A percentile compares a stretch with the other conserved stretches of the same genome.
Evolutionary conservation across 2,888 invertebrate species (phyloP).

Genomic region (Geophilus truncorum): DNA sequence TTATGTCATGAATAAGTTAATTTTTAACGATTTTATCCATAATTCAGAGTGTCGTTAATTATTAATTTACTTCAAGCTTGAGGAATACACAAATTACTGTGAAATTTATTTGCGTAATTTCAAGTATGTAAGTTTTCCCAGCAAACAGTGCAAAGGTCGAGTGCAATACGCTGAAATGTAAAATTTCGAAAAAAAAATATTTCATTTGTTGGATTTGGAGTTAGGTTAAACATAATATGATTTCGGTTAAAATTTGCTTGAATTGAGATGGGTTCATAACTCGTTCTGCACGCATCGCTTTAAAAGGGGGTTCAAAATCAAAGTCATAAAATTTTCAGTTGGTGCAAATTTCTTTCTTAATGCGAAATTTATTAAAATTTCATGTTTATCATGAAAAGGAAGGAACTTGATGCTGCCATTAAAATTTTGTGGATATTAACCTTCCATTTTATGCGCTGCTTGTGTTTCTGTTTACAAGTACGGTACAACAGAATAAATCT

Average conservation of each 20-base stretch:
- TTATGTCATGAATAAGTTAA: no score
- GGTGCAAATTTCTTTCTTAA: not conserved
- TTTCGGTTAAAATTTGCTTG: no score
- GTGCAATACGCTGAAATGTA: not conserved
- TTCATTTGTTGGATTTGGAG: not conserved
- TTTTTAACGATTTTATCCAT: no score
- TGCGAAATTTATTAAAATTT: not conserved
- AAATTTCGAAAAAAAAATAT: no score
- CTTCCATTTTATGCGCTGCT: not conserved
- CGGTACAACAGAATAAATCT: no score
- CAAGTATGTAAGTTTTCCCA: not conserved
- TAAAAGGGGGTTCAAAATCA: no score
- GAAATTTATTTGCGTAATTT: not conserved
- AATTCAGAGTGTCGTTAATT: no score
- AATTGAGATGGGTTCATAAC: no score
- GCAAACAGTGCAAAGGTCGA: not conserved
- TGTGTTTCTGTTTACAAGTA: not conserved
- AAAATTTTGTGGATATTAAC: not conserved
- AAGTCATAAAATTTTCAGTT: not conserved
- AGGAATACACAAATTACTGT: not conserved
- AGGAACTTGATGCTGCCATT: not conserved
- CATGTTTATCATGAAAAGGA: not conserved
- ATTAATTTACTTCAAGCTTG: no score
- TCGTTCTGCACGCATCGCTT: no score
- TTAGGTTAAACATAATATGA: not conserved